Evolutionary conservation across 2,888 invertebrate species (phyloP), one percentile per base, ranked within the genome.

Genomic region (Synergus umbraculus): DNA sequence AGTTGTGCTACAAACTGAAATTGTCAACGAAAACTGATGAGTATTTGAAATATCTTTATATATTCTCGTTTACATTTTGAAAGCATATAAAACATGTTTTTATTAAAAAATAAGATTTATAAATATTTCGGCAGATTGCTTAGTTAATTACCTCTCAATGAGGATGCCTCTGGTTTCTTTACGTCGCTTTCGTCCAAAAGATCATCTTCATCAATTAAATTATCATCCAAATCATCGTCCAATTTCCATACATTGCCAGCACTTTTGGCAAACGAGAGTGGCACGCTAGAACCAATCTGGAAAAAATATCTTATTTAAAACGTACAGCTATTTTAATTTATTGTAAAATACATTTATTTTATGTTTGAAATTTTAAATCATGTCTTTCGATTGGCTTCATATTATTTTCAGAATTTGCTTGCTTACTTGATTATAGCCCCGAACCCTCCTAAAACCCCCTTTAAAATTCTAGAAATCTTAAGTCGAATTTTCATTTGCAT

Each of bases 131-230:
- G 9, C 1, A 9, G 10, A 58, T 8, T 58, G 9, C 9, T 22
- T 58, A 7, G 10, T 58, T 58, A 7, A 18, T 22, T 91, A 97
- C 97, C 97, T 95, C 94, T 96, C n/a, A 98, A 93, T 13, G 96
- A 95, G 22, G 95, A 93, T 44, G 96, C 95, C 88, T 97, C 96
- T 4, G 99, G 99, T 92, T 97, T 98, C 87, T 95, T 95, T 83
- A 97, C 94, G 92, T 99, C 99, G 81, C 96, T 96, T 87, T 97
- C 98, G 92, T 98, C 97, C 22, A 99, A 93, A 44, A 99, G 94
- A 85, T 96, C 95, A 92, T 98, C 96, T 82, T 97, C 96, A 92
- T 99, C 96, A 85, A 99, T 97, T 44, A 95, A 93, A 81, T 96
- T 96, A 87, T 96, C 96, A 88, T 97, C 96, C 83, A 94, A 94